Evolutionary conservation across 2,797 vertebrate genomes (phyloP).

Genomic region (Tympanoctomys barrerae): DNA sequence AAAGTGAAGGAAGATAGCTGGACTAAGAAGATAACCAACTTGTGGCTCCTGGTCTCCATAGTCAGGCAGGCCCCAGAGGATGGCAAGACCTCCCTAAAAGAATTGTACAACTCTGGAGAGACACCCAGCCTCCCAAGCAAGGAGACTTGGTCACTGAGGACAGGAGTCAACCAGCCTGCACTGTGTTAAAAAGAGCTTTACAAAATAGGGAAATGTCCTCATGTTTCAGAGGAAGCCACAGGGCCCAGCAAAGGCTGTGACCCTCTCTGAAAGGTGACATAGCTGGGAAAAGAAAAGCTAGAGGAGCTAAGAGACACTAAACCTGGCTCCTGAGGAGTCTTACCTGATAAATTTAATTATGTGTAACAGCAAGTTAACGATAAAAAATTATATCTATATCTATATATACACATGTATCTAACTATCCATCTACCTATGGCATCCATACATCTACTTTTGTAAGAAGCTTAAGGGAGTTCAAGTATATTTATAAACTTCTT

Average conservation of each 20-base stretch:
- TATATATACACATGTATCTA: too few species aligned
- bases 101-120: background rate
- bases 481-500: background rate
- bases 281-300: background rate
- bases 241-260: background rate
- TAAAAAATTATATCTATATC: background rate
- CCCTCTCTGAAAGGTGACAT: too few species aligned
- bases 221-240: background rate
- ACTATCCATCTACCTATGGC: too few species aligned
- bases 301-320: background rate
- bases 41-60: background rate
- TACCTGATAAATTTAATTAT: background rate
- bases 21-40: background rate
- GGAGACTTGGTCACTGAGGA: background rate
- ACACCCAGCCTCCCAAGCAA: background rate
- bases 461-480: background rate
- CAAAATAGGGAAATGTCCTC: background rate
- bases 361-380: background rate
- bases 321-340: background rate
- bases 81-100: background rate
- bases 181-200: background rate
- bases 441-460: background rate
- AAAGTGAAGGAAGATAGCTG: background rate
- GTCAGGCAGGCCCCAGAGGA: background rate
- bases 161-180: background rate